Evolutionary conservation across 2,113 vertebrate genomes (phyloP).

Genomic region (Azemiops feae): DNA sequence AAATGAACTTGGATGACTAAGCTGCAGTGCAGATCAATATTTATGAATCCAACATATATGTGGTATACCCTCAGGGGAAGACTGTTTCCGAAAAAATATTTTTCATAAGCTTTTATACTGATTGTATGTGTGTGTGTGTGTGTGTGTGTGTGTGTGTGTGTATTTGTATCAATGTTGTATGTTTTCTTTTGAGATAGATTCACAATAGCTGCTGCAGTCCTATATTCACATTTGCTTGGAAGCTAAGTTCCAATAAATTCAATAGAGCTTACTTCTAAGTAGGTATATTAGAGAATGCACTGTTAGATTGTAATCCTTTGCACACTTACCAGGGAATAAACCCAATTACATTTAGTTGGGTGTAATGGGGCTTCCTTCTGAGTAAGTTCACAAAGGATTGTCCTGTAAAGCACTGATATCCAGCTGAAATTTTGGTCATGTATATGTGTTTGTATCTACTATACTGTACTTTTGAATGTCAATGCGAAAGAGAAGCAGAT

Average conservation of each 20-base stretch:
- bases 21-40: constrained; percentile 76
- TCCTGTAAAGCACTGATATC: constrained; percentile 96
- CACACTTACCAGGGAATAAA: neutral
- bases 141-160: constrained; percentile 76
- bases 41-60: constrained; percentile 75
- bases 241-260: neutral
- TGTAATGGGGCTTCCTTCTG: neutral
- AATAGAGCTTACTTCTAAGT: neutral
- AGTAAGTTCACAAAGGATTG: constrained; percentile 32
- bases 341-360: neutral
- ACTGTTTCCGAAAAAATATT: constrained; percentile 88
- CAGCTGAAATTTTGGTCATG: constrained; percentile 70
- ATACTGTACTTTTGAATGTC: constrained; percentile 60
- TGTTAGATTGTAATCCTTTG: constrained; percentile 1
- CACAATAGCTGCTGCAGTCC: constrained; percentile 61
- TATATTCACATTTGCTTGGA: neutral
- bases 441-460: constrained; percentile 49
- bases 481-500: constrained; percentile 45
- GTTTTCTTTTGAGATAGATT: constrained; percentile 74
- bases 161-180: constrained; percentile 79
- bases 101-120: constrained; percentile 91
- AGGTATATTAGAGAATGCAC: neutral
- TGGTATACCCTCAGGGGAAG: constrained; percentile 95
- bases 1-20: constrained; percentile 72
- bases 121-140: constrained; percentile 77